Base-by-base conservation (phyloP, 1,140 invertebrate genomes). In the Trachelipus rathkii region DNA sequence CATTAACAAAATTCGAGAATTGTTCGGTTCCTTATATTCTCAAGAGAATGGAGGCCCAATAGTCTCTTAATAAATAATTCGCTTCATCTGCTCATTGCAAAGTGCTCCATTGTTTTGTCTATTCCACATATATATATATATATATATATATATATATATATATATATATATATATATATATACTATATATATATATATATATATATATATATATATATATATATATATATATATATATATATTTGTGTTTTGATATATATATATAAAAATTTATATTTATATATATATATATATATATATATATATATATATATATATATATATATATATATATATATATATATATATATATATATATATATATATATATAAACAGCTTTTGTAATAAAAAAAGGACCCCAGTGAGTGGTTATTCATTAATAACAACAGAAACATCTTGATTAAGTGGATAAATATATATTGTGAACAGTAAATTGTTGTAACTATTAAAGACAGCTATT, bases 301-400 rank as follows among this genome's bases (percentile, higher is more conserved):
- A 72, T 19, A 72, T 60, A 72, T 60, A 66, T 60, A 60, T 60
- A 72, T 60, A 72, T 60, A 72, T 60, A 2, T n/a, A 66, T 60
- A 72, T 19, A 72, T 60, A 72, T 60, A 66, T 60, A 66, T 60
- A 72, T 3, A 72, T 60, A 72, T 60, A 72, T 60, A 72, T 19
- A 72, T 60, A 66, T 19, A 72, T 60, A 72, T 60, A 72, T 60
- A 72, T 60, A 72, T n/a, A 72, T 60, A 72, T 60, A 72, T 60
- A 72, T 60, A 66, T 60, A 72, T 60, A 46, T n/a, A n/a, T n/a
- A n/a, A n/a, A n/a, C n/a, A n/a, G n/a, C n/a, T n/a, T n/a, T n/a
- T n/a, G n/a, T n/a, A 19, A 72, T 66, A 72, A 19, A 72, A 6
- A 72, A 19, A 72, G n/a, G 24, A 19, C n/a, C 33, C n/a, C 33